Evolutionary conservation across 2,113 vertebrate genomes (phyloP).

Genomic region (Passer montanus): DNA sequence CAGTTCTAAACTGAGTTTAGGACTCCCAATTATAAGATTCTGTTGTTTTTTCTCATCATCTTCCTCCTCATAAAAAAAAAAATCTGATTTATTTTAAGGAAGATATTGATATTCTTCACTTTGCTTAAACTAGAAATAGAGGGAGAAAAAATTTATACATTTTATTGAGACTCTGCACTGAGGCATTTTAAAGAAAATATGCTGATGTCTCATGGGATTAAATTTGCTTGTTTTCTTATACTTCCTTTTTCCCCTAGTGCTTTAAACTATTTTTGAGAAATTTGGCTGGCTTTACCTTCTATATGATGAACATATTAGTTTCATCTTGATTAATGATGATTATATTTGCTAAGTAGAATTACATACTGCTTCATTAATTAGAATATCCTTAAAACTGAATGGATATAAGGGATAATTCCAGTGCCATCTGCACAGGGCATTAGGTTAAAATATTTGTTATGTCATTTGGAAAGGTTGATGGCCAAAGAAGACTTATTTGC

Average conservation of each 20-base stretch:
- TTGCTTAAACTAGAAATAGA: not conserved
- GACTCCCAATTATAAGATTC: not conserved
- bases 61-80: not conserved
- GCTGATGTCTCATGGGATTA: not conserved
- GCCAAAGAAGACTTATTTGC: not conserved
- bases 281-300: not conserved
- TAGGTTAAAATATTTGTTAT: not conserved
- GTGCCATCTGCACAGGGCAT: not conserved
- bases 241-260: not conserved
- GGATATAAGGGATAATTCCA: not conserved
- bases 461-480: not conserved
- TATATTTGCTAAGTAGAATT: not conserved
- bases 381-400: not conserved
- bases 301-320: not conserved
- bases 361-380: not conserved
- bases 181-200: not conserved
- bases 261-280: not conserved
- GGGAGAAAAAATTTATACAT: not conserved
- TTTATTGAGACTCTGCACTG: not conserved
- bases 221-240: not conserved
- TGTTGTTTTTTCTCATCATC: not conserved
- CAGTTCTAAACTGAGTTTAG: conserved; percentile 13
- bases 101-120: not conserved
- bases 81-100: not conserved
- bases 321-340: not conserved